Percentiles rank a stretch among this genome's conserved stretches.
These are phyloP conservation scores for Intellagama lesueurii DNA, from an alignment of 2,797 vertebrate genomes.

Conservation along the genomic window DNA sequence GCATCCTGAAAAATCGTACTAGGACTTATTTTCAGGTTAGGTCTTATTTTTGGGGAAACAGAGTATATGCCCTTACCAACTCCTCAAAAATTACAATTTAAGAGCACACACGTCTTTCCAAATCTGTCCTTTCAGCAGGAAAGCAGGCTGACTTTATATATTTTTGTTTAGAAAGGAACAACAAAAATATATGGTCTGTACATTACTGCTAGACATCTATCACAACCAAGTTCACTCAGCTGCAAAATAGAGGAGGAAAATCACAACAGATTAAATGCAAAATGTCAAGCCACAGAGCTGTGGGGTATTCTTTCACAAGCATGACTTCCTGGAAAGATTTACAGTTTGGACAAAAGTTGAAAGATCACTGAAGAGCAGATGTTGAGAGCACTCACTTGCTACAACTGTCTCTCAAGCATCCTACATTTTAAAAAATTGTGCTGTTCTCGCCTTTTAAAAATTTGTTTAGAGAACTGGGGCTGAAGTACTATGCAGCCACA, in stretches of 20 bases:
- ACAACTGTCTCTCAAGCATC: neutral
- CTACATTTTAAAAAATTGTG: neutral
- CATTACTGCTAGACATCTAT: conserved; percentile 50
- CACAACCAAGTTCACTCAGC: conserved; percentile 54
- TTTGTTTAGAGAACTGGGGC: neutral
- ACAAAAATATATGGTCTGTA: neutral
- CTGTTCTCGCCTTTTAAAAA: conserved; percentile 1
- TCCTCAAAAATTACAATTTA: neutral
- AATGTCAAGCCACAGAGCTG: conserved; percentile 50
- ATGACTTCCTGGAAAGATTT: conserved; percentile 61
- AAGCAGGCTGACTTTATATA: neutral
- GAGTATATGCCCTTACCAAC: neutral
- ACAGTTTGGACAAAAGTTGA: conserved; percentile 50
- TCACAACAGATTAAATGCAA: conserved; percentile 58
- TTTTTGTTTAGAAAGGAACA: conserved; percentile 11
- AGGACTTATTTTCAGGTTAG: too few species aligned
- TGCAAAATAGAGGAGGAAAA: conserved; percentile 60
- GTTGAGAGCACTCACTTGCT: neutral
- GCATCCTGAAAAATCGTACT: too few species aligned
- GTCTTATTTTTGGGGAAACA: neutral
- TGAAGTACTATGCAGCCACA: neutral
- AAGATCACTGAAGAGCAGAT: conserved; percentile 40
- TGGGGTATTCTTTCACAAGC: conserved; percentile 53
- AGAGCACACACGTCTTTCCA: neutral
- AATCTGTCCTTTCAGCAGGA: neutral